Evolutionary conservation across 1,140 invertebrate genomes (phyloP), one percentile per base, ranked within the genome.

Genomic region (Parasteatoda tepidariorum): DNA sequence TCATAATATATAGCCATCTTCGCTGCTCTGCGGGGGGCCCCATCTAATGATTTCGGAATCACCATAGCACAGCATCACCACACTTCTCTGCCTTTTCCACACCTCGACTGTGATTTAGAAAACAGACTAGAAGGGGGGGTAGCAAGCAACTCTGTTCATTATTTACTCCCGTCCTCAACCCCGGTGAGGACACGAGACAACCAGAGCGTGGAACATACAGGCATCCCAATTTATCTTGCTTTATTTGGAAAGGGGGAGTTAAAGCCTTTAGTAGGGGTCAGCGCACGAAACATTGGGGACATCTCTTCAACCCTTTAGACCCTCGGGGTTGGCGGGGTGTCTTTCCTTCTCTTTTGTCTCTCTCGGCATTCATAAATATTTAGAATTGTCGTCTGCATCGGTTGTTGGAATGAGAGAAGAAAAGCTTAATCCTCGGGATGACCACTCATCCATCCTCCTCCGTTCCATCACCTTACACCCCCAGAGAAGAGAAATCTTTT

Each of bases 31-130:
- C 76, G 18, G 76, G 64, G 76, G 76, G 48, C 24, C 31, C 64
- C 66, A 57, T 81, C 76, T 81, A 81, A 81, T 81, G 76, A 81
- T 81, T 81, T 81, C 76, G 54, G 76, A 81, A 81, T 81, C 76
- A 70, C 76, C 66, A 70, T 81, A 81, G 64, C 55, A 81, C 15
- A 7, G n/a, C 31, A n/a, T 22, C 30, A 30, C 62, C 28, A 22
- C 22, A 22, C 28, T 24, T 24, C 22, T 13, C 26, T 24, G 11
- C 59, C 13, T 24, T 26, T 11, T 61, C 28, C 59, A 30, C n/a
- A 30, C 22, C 22, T 26, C 28, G n/a, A 30, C 22, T 61, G 59
- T 26, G 59, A 48, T 48, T 48, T 48, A 48, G 38, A 48, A 48
- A 48, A 48, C 18, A 48, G 38, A 18, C 38, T 48, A 18, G 28